Evolutionary conservation across 2,888 invertebrate species (phyloP), one percentile per base, ranked within the genome.

Genomic region (Parnassius glacialis): DNA sequence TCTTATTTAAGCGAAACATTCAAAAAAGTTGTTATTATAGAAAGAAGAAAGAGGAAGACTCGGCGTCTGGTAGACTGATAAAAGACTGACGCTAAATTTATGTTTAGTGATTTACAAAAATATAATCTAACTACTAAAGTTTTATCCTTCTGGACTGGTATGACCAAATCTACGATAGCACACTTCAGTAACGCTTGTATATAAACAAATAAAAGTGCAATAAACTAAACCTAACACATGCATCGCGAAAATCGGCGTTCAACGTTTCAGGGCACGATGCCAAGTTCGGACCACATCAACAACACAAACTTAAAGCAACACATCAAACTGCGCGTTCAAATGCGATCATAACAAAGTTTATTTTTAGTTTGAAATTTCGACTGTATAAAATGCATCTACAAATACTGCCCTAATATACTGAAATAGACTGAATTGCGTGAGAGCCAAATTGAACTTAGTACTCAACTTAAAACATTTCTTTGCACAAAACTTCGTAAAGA

Each of bases 331-430:
- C 54, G 51, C 45, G 10, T 51, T 11, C 16, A n/a, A 10, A 56
- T 12, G 34, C 12, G 41, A 56, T 56, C 55, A 61, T 56, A 61
- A 61, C 61, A 61, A 52, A 58, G n/a, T 52, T 56, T 61, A 61
- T 56, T 43, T 61, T 61, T 56, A 61, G 55, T 51, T 11, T 25
- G 11, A 42, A 20, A 52, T 44, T 52, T 41, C 48, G 48, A 44
- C 25, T 45, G 34, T 10, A 44, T 12, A 45, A 56, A 52, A 56
- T 51, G 43, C 43, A 45, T 16, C 48, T 42, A 47, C 51, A 57
- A 51, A 50, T 43, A 44, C 43, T 25, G 42, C 20, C 43, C 13
- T 47, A 2, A 34, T n/a, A 25, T 20, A 54, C 43, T 9, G 12
- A 25, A 45, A 45, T 54, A 54, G 2, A 43, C 11, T 43, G 11